Evolutionary conservation across 2,888 invertebrate genomes (phyloP).

Genomic region (Cephus pulcher): DNA sequence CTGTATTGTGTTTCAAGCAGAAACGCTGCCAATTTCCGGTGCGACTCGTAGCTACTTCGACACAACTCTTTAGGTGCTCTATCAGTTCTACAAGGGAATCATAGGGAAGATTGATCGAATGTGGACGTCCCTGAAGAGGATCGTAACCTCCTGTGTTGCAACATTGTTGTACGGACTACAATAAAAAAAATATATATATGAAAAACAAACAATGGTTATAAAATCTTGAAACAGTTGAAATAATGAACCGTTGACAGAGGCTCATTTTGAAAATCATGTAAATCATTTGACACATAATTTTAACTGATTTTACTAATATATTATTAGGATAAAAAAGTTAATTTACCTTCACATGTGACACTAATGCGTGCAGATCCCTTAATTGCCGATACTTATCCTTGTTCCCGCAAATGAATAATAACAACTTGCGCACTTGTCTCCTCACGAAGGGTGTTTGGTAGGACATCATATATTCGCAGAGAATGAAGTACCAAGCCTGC

Average conservation of each 20-base stretch:
- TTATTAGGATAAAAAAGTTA: not conserved
- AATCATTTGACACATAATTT: not conserved
- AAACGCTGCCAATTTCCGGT: slow-evolving; percentile 96
- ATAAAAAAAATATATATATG: slow-evolving; percentile 18
- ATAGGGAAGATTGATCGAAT: slow-evolving; percentile 77
- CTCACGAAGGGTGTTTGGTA: slow-evolving; percentile 90
- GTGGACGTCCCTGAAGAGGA: slow-evolving; percentile 64
- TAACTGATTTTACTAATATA: slow-evolving; percentile 7
- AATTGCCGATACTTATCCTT: slow-evolving; percentile 95
- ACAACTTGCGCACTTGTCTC: slow-evolving; percentile 90
- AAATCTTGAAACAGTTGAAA: slow-evolving; percentile 1
- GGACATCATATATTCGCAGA: slow-evolving; percentile 96
- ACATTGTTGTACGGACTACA: slow-evolving; percentile 69
- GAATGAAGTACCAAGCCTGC: slow-evolving; percentile 80
- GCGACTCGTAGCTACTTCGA: slow-evolving; percentile 90
- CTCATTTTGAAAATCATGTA: too few species aligned
- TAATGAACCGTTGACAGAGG: slow-evolving; percentile 2
- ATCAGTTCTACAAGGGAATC: slow-evolving; percentile 94
- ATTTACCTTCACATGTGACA: slow-evolving; percentile 83
- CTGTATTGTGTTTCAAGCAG: slow-evolving; percentile 79
- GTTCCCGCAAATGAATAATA: slow-evolving; percentile 93
- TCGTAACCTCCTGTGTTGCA: slow-evolving; percentile 71
- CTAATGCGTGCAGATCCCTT: slow-evolving; percentile 92
- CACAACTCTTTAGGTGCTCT: slow-evolving; percentile 93
- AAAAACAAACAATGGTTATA: not conserved